phyloP scores from a whole-genome alignment of 2,113 vertebrate species.

The Coturnix japonica region DNA sequence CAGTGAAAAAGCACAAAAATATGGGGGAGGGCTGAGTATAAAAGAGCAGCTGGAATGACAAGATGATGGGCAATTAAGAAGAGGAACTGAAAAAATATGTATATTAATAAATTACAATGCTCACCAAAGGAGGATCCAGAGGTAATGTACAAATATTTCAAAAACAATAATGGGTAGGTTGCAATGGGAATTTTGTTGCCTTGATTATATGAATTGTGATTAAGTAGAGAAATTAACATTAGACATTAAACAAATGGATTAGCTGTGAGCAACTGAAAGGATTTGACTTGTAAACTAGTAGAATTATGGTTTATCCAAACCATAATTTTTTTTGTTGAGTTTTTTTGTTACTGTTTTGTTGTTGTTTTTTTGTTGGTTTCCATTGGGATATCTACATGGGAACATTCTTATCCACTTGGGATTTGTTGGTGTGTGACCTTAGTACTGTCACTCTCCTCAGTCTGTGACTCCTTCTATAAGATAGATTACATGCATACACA shows the following conservation, averaged over 20 bases:
- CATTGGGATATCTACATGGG: not conserved
- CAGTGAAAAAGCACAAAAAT: not conserved
- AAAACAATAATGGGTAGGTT: not conserved
- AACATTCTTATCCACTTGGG: not conserved
- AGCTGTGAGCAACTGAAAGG: not conserved
- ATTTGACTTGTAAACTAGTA: not conserved
- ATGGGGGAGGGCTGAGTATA: not conserved
- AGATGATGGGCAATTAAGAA: slow-evolving; percentile 16
- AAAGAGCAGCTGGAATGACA: not conserved
- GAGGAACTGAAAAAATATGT: not conserved
- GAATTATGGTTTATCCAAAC: not conserved
- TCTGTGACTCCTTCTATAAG: not conserved
- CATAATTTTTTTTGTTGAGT: too few species aligned
- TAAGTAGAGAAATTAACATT: not conserved
- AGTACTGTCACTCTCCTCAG: not conserved
- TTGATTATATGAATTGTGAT: not conserved
- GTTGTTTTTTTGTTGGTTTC: not conserved
- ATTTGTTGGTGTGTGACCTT: slow-evolving; percentile 38
- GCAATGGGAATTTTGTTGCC: not conserved
- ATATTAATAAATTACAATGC: not conserved
- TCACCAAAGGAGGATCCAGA: not conserved
- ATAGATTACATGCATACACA: not conserved
- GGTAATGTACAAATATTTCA: not conserved
- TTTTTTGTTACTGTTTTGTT: not conserved
- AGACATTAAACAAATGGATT: not conserved